Conservation (phyloP, 1,140 invertebrate genomes). For the Drosophila santomea region DNA sequence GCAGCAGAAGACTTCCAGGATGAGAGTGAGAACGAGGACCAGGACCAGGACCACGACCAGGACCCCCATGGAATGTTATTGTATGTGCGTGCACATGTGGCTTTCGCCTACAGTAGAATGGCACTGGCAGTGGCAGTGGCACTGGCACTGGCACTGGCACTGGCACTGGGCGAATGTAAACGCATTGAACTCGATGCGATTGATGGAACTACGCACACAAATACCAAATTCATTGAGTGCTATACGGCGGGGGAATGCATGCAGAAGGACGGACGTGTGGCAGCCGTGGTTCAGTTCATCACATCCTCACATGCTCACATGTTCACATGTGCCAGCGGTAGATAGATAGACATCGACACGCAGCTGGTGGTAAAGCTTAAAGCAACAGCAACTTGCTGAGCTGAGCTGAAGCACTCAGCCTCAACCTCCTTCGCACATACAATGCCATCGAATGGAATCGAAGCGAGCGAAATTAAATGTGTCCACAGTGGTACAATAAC, state of each 20-base stretch:
- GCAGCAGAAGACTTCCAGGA: background rate
- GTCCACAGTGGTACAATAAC: background rate
- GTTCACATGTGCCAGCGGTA: conserved; percentile 18
- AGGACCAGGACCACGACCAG: background rate
- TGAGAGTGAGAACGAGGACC: too few relatives aligned
- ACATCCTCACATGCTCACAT: background rate
- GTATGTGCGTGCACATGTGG: conserved; percentile 22
- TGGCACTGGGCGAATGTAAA: conserved; percentile 47
- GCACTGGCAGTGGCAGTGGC: conserved; percentile 11
- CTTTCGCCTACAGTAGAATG: conserved; percentile 1
- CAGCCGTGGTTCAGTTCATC: conserved; percentile 7
- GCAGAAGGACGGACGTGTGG: background rate
- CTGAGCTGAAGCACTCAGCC: conserved; percentile 9
- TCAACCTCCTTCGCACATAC: conserved; percentile 9
- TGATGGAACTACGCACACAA: conserved; percentile 55
- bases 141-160: conserved; percentile 12
- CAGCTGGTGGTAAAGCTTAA: conserved; percentile 56
- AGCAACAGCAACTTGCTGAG: conserved; percentile 61
- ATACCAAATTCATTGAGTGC: conserved; percentile 7
- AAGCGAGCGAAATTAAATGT: conserved; percentile 7
- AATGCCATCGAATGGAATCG: conserved; percentile 33
- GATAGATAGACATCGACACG: conserved; percentile 51
- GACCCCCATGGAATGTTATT: conserved; percentile 36
- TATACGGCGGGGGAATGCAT: background rate
- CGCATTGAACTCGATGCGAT: conserved; percentile 65